Evolutionary conservation across 2,888 invertebrate species (phyloP), one percentile per base, ranked within the genome.

Genomic region (Leucophenga montana): DNA sequence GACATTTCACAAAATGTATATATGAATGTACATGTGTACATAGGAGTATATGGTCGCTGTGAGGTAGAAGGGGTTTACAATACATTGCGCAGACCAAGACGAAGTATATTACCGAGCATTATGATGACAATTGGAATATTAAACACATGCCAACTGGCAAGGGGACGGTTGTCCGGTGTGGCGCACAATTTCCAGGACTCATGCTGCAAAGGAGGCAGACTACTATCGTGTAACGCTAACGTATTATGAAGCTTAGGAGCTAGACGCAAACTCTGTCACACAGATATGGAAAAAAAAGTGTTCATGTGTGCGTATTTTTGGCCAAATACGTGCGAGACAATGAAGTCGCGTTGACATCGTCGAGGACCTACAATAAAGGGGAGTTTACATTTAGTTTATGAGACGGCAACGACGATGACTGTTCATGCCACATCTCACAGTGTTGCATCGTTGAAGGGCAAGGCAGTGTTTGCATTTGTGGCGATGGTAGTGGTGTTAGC

Each of bases 371-470:
- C 82, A 80, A 80, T 81, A 81, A 82, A 80, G 76, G 75, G 53
- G 78, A 82, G 80, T 82, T 79, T 75, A 81, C 80, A 81, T 82
- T 80, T 80, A 78, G 83, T 82, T 82, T 80, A 82, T 81, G 83
- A 82, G 83, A 81, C 79, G 81, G 14, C 27, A 18, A 18, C 44
- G 9, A 18, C 44, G 61, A n/a, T 46, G 46, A 44, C 44, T 44
- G 44, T n/a, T n/a, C n/a, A n/a, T n/a, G n/a, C n/a, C n/a, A n/a
- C n/a, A n/a, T 27, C 61, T 2, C 6, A 46, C 46, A n/a, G 33
- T 14, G 16, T 31, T 13, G 14, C 59, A 59, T 53, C 27, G 70
- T 71, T 64, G 68, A 46, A 13, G 46, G 46, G 14, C 13, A 46
- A 13, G 46, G n/a, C 46, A 46, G n/a, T 6, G 8, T 2, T n/a